Base-by-base conservation (phyloP, 2,113 vertebrate species). In the Passerina amoena region DNA sequence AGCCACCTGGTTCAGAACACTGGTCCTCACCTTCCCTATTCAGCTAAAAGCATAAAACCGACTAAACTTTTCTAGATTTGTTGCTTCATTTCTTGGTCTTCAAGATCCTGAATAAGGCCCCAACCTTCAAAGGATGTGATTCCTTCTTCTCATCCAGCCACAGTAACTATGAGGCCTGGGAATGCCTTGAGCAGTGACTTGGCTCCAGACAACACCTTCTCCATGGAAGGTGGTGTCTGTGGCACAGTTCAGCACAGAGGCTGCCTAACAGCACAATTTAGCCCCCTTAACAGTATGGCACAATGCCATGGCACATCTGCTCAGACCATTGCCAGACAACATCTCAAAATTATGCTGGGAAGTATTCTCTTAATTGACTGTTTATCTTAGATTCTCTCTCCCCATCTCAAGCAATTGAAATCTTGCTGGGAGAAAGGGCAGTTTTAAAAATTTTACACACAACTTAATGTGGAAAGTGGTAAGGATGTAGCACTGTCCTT, bases 91-190 rank as follows among this genome's bases (percentile, higher is more conserved):
- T 87, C 47, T 75, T 82, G 22, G 38, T 71, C 47, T 71, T 76
- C 31, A 71, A 33, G 61, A 51, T 40, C 12, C 47, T 30, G 25
- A 45, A 68, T 63, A 64, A 21, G 25, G 19, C 7, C 14, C 6
- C 42, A 54, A 8, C 12, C 16, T 75, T 25, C 38, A 57, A 50
- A 85, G 16, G 6, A 38, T 23, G 7, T 13, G 8, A 10, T 72
- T 21, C 1, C 5, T 80, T 15, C 3, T 61, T 61, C 14, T 88
- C 1, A 3, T n/a, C 61, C 4, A 48, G 21, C 17, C 9, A 1
- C 6, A 28, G 10, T 44, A 53, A 20, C 27, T 53, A 2, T 17
- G 30, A 66, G 44, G 6, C 40, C 45, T 3, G 3, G 21, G 28
- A 61, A 28, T 25, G 42, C 25, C 40, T 64, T 69, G 42, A 69